Percentiles rank a stretch among this genome's conserved stretches.
Conservation (phyloP, 2,113 vertebrate genomes). For the Prinia subflava region DNA sequence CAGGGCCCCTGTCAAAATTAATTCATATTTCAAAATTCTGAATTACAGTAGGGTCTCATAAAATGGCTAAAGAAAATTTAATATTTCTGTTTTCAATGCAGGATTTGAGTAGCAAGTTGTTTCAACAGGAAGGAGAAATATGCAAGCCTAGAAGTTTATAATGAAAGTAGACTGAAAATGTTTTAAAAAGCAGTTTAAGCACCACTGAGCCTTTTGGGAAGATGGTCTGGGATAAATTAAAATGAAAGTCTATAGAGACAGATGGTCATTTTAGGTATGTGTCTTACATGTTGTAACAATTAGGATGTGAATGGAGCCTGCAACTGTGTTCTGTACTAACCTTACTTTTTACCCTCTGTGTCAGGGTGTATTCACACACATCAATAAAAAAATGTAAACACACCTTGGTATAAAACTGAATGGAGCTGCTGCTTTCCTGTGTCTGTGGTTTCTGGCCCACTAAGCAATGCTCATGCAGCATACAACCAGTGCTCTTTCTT, state of each 20-base stretch:
- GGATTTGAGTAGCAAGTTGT: not conserved
- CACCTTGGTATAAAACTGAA: not conserved
- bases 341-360: not conserved
- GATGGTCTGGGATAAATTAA: not conserved
- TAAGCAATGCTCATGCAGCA: not conserved
- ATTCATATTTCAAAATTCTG: not conserved
- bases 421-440: not conserved
- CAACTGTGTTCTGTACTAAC: not conserved
- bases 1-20: not conserved
- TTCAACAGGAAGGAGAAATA: not conserved
- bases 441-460: not conserved
- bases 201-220: not conserved
- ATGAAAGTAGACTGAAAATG: not conserved
- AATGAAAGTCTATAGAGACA: not conserved
- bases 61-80: not conserved
- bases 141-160: not conserved
- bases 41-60: not conserved
- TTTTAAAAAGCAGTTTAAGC: not conserved
- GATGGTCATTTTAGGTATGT: not conserved
- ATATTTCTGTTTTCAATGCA: not conserved
- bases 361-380: not conserved
- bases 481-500: not conserved
- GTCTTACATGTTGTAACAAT: not conserved
- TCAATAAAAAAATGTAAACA: not conserved
- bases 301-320: not conserved